Evolutionary conservation across 2,113 vertebrate species (phyloP), one percentile per base, ranked within the genome.

Genomic region (Sorex fumeus): DNA sequence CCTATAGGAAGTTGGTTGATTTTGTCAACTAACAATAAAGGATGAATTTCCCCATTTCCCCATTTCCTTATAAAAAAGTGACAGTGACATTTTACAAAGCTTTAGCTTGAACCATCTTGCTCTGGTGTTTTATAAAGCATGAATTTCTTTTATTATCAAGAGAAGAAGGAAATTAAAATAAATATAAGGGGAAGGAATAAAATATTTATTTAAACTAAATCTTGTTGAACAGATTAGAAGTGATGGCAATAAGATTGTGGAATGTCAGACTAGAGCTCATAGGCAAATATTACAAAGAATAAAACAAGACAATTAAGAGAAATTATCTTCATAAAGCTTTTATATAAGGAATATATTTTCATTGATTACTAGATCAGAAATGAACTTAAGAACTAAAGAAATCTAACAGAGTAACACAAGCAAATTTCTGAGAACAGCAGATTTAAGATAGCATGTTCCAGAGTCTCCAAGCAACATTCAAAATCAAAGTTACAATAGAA

Each of bases 351-450:
- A 30, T 78, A 1, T 85, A 30, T 71, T 71, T 62, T 36, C 30
- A 43, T 64, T 23, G 45, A 36, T 32, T 70, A 78, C 36, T 62
- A 85, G 5, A 19, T 45, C 7, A 11, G 74, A 8, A 91, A 47
- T 25, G 32, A 78, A 60, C 16, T 78, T 28, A n/a, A 85, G 64
- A 16, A 34, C 12, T 34, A 85, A 85, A 62, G 60, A 36, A 79
- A 36, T 79, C 47, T 70, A 36, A 78, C 30, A 78, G 81, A 40
- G 72, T 57, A 70, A 60, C 43, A 34, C 57, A 85, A 4, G 16
- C 70, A 78, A 78, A 23, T 71, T 62, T 60, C 78, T 66, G 53
- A 91, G 23, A 77, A 82, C 23, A 78, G 25, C 86, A 88, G n/a
- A 28, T 19, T n/a, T 7, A 78, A 88, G 25, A 78, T 12, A 18